These are phyloP conservation scores for Ariolimax columbianus DNA, from an alignment of 2,888 invertebrate species.

Conservation along the genomic window DNA sequence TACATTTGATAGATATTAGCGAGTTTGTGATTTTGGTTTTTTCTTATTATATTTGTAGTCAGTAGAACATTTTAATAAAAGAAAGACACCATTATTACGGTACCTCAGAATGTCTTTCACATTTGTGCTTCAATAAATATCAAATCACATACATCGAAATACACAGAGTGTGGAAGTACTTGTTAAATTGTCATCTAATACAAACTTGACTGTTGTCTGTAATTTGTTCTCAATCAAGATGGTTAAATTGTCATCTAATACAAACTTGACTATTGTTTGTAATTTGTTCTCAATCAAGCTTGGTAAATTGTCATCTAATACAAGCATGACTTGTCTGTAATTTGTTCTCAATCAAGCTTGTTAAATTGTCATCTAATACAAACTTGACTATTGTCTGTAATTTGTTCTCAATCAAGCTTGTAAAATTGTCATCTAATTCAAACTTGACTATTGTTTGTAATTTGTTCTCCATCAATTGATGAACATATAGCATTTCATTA, in stretches of 20 bases:
- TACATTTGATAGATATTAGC: background rate
- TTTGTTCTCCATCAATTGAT: background rate
- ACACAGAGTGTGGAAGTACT: background rate
- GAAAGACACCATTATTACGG: background rate
- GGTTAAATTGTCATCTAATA: background rate
- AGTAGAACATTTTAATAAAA: background rate
- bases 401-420: too few relatives aligned
- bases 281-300: background rate
- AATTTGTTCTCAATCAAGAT: too few relatives aligned
- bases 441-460: background rate
- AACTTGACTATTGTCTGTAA: too few relatives aligned
- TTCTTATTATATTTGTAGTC: background rate
- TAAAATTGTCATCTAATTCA: background rate
- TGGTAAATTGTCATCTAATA: too few relatives aligned
- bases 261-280: background rate
- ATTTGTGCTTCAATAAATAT: background rate
- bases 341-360: too few relatives aligned
- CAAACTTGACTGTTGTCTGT: too few relatives aligned
- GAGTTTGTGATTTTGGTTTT: background rate
- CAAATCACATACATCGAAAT: conserved; percentile 21
- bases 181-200: too few relatives aligned
- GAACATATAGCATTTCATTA: background rate
- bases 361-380: too few relatives aligned
- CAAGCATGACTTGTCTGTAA: too few relatives aligned
- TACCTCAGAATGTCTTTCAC: conserved; percentile 26